A percentile compares a stretch with the other conserved stretches of the same genome.
Conservation (phyloP, 1,140 invertebrate species). For the Zaprionus vittiger region DNA sequence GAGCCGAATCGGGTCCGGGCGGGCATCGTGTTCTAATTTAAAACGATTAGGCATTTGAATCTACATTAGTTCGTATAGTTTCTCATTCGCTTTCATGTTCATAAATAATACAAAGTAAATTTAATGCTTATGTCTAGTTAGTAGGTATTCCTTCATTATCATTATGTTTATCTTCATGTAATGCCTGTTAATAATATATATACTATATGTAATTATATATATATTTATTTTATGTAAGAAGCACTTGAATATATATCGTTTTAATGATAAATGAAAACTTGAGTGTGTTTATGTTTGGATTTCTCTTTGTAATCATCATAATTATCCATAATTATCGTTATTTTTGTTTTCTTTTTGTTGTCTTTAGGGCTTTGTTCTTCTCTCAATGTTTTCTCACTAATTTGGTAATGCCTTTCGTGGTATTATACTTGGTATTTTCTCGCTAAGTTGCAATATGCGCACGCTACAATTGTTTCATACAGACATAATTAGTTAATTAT, state of each 20-base stretch:
- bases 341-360: conserved; percentile 10
- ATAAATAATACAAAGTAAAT: conserved; percentile 68
- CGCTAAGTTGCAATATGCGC: conserved; percentile 65
- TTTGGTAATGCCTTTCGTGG: conserved; percentile 55
- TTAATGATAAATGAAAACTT: conserved; percentile 80
- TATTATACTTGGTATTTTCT: conserved; percentile 54
- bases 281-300: conserved; percentile 49
- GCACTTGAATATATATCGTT: conserved; percentile 84
- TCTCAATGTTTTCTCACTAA: conserved; percentile 41
- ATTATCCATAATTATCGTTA: conserved; percentile 25
- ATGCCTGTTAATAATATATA: conserved; percentile 67
- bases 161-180: conserved; percentile 37
- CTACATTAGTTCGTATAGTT: conserved; percentile 63
- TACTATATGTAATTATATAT: conserved; percentile 53
- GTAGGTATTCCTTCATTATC: conserved; percentile 58
- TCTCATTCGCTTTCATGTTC: conserved; percentile 38
- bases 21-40: conserved; percentile 27
- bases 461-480: conserved; percentile 58
- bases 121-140: conserved; percentile 71
- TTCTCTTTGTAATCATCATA: conserved; percentile 33
- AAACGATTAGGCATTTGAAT: conserved; percentile 56
- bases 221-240: conserved; percentile 83
- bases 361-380: conserved; percentile 30
- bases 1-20: neutral
- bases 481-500: conserved; percentile 59